phyloP scores from a whole-genome alignment of 1,140 invertebrate species.

The Drosophila dunni region DNA sequence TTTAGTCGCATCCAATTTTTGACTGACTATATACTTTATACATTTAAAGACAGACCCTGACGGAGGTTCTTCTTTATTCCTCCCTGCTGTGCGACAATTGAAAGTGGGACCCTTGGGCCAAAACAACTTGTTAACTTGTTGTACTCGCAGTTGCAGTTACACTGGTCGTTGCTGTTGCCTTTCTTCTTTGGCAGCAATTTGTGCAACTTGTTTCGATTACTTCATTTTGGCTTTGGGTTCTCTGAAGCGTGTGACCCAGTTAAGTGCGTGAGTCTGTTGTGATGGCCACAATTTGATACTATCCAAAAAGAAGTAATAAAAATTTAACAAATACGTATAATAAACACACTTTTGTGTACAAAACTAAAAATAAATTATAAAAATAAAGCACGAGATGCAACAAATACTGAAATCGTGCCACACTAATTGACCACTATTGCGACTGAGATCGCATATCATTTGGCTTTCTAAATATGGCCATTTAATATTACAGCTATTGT shows the following conservation, averaged over 20 bases:
- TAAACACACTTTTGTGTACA: not conserved
- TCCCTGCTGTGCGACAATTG: conserved; percentile 64
- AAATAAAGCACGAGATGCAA: conserved; percentile 31
- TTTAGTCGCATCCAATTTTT: conserved; percentile 54
- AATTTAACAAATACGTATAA: conserved; percentile 20
- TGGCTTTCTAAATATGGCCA: conserved; percentile 39
- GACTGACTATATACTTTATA: conserved; percentile 11
- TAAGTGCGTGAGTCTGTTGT: conserved; percentile 48
- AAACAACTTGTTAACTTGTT: conserved; percentile 71
- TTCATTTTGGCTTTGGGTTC: conserved; percentile 49
- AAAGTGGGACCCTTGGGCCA: conserved; percentile 59
- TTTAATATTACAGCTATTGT: conserved; percentile 40
- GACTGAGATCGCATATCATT: conserved; percentile 66
- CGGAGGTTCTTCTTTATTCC: not conserved
- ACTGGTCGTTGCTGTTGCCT: conserved; percentile 14
- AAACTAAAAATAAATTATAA: conserved; percentile 11
- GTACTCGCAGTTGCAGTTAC: conserved; percentile 47
- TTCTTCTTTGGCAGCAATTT: conserved; percentile 33
- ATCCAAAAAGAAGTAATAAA: conserved; percentile 38
- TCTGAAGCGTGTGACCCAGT: conserved; percentile 66
- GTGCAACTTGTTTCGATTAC: conserved; percentile 59
- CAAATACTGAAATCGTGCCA: conserved; percentile 60
- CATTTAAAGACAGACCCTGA: not conserved
- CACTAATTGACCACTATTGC: conserved; percentile 52
- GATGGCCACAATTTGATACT: conserved; percentile 55